Percentiles rank a stretch among this genome's conserved stretches.
These are phyloP conservation scores for Drosophila atripex DNA, from an alignment of 2,888 invertebrate genomes.

Conservation along the genomic window DNA sequence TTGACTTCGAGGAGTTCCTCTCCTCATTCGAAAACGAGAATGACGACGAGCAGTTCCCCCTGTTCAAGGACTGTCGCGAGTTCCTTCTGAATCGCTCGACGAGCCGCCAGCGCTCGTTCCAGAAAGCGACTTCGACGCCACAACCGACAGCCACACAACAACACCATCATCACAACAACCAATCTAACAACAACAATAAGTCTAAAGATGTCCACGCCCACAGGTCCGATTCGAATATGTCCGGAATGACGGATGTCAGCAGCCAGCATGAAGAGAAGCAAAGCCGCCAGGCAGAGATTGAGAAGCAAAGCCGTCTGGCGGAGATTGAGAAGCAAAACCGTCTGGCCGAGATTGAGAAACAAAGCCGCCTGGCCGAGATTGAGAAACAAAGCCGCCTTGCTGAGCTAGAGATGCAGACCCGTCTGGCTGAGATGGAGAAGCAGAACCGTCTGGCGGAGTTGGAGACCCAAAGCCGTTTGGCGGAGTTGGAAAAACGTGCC, in stretches of 20 bases:
- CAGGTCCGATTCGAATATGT: constrained; percentile 61
- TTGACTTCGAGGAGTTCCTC: constrained; percentile 88
- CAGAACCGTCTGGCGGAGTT: constrained; percentile 20
- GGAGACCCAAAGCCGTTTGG: constrained; percentile 11
- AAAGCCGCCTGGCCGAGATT: background rate
- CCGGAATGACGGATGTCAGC: constrained; percentile 23
- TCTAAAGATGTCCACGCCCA: constrained; percentile 59
- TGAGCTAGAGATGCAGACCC: constrained; percentile 19
- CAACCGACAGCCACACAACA: constrained; percentile 45
- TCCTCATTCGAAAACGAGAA: constrained; percentile 87
- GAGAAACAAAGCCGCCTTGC: constrained; percentile 14
- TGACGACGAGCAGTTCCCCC: constrained; percentile 85
- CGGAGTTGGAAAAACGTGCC: constrained; percentile 8
- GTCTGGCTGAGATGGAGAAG: background rate
- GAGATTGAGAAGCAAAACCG: constrained; percentile 13
- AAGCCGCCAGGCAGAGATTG: constrained; percentile 19
- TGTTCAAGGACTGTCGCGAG: constrained; percentile 84
- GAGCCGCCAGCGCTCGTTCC: constrained; percentile 79
- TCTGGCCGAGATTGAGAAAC: constrained; percentile 18
- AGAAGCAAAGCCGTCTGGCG: constrained; percentile 2
- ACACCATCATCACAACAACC: constrained; percentile 30
- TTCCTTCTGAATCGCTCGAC: constrained; percentile 82
- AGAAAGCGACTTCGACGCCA: constrained; percentile 71
- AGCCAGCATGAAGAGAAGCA: constrained; percentile 45
- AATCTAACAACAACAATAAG: constrained; percentile 21